phyloP scores from a whole-genome alignment of 2,113 vertebrate genomes.

The Odontesthes bonariensis region DNA sequence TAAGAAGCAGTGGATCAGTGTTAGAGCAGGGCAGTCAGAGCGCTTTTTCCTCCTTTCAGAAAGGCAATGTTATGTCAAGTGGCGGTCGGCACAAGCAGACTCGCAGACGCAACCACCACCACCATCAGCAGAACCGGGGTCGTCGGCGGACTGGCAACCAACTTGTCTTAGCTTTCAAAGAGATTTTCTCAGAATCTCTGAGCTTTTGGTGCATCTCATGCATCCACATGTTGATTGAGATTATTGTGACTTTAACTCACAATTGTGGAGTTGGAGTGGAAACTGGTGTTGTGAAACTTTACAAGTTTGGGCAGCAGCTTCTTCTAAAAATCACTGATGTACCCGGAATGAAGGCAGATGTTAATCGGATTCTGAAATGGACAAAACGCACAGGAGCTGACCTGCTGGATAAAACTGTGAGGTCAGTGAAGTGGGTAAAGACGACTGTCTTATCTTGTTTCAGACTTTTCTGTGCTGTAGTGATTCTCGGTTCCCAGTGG shows the following conservation, averaged over 20 bases:
- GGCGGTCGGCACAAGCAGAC: constrained; percentile 83
- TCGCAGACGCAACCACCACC: constrained; percentile 86
- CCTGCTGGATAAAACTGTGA: constrained; percentile 66
- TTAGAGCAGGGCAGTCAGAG: constrained; percentile 70
- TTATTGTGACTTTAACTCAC: constrained; percentile 86
- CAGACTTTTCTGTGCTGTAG: constrained; percentile 79
- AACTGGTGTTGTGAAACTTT: constrained; percentile 81
- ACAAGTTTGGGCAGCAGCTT: constrained; percentile 81
- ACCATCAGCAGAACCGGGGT: constrained; percentile 78
- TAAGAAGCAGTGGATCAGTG: constrained; percentile 63
- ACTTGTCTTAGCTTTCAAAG: constrained; percentile 75
- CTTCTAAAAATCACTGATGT: constrained; percentile 80
- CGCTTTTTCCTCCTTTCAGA: constrained; percentile 64
- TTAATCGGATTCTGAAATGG: constrained; percentile 71
- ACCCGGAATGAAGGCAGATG: constrained; percentile 77
- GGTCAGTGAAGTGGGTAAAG: constrained; percentile 59
- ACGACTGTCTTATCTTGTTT: constrained; percentile 79
- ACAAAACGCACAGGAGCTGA: constrained; percentile 65
- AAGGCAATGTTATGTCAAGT: constrained; percentile 70
- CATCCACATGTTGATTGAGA: constrained; percentile 87
- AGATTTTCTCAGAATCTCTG: constrained; percentile 81
- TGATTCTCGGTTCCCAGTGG: constrained; percentile 79
- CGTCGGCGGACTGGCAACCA: constrained; percentile 74
- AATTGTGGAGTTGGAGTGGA: constrained; percentile 86
- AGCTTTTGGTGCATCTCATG: constrained; percentile 88